Percentiles rank a stretch among this genome's conserved stretches.
These are phyloP conservation scores for Pelvicachromis taeniatus DNA, from an alignment of 2,113 vertebrate genomes.

Conservation along the genomic window DNA sequence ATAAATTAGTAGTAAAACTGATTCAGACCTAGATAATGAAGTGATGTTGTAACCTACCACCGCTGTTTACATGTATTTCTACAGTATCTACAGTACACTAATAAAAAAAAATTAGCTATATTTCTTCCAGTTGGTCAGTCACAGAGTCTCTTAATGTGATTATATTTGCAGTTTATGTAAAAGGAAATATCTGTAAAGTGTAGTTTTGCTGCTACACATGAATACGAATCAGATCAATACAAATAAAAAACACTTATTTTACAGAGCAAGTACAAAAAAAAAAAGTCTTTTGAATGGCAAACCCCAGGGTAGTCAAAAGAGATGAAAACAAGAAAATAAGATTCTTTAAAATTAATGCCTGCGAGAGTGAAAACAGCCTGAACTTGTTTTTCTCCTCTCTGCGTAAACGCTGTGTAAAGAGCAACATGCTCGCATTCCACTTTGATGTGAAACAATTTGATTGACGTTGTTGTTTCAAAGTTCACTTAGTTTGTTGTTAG, in stretches of 20 bases:
- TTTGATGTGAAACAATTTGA: not conserved
- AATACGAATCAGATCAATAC: not conserved
- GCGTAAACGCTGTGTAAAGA: not conserved
- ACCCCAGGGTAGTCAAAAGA: not conserved
- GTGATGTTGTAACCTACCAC: not conserved
- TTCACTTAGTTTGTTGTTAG: constrained; percentile 9
- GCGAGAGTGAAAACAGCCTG: constrained; percentile 14
- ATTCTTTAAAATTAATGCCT: not conserved
- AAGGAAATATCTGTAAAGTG: not conserved
- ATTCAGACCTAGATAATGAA: not conserved
- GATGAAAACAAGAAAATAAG: constrained; percentile 17
- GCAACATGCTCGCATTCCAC: not conserved
- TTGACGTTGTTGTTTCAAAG: not conserved
- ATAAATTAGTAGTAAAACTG: not conserved
- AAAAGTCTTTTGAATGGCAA: not conserved
- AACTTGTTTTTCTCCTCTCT: constrained; percentile 22
- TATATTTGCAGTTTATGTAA: not conserved
- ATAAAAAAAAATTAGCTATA: not conserved
- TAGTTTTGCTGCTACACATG: not conserved
- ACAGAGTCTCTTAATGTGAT: not conserved
- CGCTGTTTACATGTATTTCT: not conserved
- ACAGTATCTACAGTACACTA: not conserved
- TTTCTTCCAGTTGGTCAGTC: not conserved
- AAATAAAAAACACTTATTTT: not conserved
- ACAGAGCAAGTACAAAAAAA: not conserved